A percentile compares a stretch with the other conserved stretches of the same genome.
Conservation (phyloP, 2,797 vertebrate genomes). For the Sylvilagus floridanus region DNA sequence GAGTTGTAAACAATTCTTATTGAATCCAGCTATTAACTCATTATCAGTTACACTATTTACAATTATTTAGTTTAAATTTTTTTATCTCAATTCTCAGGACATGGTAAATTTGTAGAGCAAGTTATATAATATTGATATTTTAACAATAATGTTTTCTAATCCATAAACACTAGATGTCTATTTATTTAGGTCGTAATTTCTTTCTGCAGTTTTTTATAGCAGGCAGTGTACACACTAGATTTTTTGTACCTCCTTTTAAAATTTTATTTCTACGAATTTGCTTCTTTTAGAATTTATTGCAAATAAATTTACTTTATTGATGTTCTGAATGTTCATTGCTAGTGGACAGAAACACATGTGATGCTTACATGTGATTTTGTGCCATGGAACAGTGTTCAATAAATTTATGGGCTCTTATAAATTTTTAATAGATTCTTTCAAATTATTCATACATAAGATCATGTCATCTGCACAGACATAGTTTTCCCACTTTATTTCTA, state of each 20-base stretch:
- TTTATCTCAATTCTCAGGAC: too few relatives aligned
- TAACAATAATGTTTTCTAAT: not conserved
- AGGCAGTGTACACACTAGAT: not conserved
- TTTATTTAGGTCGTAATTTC: not conserved
- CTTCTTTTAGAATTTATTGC: not conserved
- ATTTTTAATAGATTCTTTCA: not conserved
- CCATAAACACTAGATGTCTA: not conserved
- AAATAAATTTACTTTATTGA: not conserved
- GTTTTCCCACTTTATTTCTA: not conserved
- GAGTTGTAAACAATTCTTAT: too few relatives aligned
- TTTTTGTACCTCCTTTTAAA: not conserved
- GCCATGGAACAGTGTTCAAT: not conserved
- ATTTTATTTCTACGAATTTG: not conserved
- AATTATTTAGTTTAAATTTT: too few relatives aligned
- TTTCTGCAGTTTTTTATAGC: not conserved
- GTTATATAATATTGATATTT: not conserved
- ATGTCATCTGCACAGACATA: not conserved
- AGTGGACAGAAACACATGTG: not conserved
- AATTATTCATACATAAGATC: not conserved
- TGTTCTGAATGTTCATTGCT: not conserved
- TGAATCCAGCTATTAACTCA: too few relatives aligned
- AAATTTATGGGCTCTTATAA: not conserved
- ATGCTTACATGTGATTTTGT: not conserved
- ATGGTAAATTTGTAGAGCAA: not conserved
- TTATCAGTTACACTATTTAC: too few relatives aligned